phyloP scores from a whole-genome alignment of 2,797 vertebrate genomes.

The Hoplostethus mediterraneus region DNA sequence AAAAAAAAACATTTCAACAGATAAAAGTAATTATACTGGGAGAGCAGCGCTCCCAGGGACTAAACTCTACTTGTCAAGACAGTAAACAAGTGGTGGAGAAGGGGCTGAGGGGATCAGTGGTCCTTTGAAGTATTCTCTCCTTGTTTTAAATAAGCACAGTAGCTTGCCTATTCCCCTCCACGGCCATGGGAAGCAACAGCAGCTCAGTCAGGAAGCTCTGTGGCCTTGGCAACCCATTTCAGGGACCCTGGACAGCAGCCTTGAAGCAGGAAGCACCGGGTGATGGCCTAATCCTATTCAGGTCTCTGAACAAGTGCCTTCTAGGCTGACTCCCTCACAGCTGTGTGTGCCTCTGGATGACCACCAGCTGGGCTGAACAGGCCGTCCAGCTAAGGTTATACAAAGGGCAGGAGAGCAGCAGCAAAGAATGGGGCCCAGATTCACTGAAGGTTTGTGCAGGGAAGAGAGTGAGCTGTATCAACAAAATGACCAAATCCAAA shows the following conservation, averaged over 20 bases:
- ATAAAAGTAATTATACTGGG: conserved; percentile 62
- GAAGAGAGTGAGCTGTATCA: conserved; percentile 3
- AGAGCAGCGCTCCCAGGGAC: conserved; percentile 51
- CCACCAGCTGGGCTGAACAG: conserved; percentile 74
- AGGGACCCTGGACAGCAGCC: conserved; percentile 65
- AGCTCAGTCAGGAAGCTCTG: conserved; percentile 69
- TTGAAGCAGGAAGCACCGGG: conserved; percentile 67
- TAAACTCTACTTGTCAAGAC: conserved; percentile 66
- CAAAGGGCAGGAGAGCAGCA: conserved; percentile 56
- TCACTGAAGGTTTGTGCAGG: conserved; percentile 15
- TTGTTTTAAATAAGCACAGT: conserved; percentile 72
- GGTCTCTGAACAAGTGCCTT: conserved; percentile 73
- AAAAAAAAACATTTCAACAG: conserved; percentile 35
- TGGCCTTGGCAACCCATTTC: conserved; percentile 67
- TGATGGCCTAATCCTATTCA: conserved; percentile 76
- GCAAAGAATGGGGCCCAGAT: conserved; percentile 20
- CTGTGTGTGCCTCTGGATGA: conserved; percentile 70
- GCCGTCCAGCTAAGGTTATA: conserved; percentile 69
- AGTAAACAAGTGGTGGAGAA: conserved; percentile 72
- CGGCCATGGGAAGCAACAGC: conserved; percentile 36
- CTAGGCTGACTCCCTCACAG: conserved; percentile 70
- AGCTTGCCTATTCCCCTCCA: conserved; percentile 57
- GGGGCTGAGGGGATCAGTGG: conserved; percentile 57
- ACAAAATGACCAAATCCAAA: neutral
- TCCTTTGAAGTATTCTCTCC: conserved; percentile 68